Conservation (phyloP, 2,113 vertebrate genomes). For the Calyptommatus sinebrachiatus region DNA sequence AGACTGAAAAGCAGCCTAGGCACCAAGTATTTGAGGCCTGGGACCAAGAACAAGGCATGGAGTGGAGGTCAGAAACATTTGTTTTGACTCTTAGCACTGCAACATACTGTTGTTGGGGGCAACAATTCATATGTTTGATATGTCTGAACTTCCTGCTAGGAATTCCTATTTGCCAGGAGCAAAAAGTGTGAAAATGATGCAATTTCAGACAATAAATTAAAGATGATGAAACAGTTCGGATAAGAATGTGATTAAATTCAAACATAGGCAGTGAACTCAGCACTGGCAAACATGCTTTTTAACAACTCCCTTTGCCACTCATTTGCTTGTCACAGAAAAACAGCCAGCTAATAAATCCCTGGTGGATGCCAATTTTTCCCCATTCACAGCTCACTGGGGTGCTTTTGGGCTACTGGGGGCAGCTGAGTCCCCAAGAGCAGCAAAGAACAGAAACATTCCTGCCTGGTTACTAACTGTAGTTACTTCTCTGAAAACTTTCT, state of each 20-base stretch:
- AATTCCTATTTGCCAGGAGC: neutral
- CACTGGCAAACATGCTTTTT: conserved; percentile 29
- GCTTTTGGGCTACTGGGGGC: neutral
- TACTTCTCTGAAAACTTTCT: neutral
- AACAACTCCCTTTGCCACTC: conserved; percentile 14
- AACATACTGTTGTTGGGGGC: too few species aligned
- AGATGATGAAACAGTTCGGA: neutral
- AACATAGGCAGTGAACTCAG: rapidly evolving
- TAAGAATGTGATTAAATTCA: neutral
- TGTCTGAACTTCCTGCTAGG: neutral
- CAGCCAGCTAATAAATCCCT: neutral
- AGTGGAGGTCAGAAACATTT: too few species aligned
- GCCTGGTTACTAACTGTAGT: conserved; percentile 3
- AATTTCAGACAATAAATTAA: neutral
- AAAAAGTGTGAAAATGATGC: too few species aligned
- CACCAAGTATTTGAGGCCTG: too few species aligned
- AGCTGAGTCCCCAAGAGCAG: neutral
- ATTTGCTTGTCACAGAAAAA: neutral
- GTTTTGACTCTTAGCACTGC: neutral
- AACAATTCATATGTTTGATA: neutral
- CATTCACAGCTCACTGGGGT: neutral
- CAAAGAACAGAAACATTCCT: neutral
- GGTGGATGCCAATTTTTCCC: neutral
- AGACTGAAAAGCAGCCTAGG: too few species aligned
- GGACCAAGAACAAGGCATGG: too few species aligned